Evolutionary conservation across 2,797 vertebrate species (phyloP).

Genomic region (Buceros bicornis): DNA sequence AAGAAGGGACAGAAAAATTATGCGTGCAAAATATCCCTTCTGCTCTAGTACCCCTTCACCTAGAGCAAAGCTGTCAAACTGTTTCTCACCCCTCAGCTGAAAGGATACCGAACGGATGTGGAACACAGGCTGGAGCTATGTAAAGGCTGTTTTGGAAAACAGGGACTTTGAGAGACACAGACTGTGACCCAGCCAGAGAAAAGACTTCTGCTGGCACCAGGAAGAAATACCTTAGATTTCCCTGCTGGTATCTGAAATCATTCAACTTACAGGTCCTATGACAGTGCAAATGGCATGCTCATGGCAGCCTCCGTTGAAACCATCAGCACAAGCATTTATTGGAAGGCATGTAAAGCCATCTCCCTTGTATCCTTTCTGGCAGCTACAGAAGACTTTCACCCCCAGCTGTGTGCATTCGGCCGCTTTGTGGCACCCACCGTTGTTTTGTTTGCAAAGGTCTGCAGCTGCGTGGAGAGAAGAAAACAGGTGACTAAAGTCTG

Average conservation of each 20-base stretch:
- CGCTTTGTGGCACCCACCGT: slow-evolving; percentile 87
- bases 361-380: slow-evolving; percentile 85
- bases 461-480: slow-evolving; percentile 77
- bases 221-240: not conserved
- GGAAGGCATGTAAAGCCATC: slow-evolving; percentile 88
- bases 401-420: slow-evolving; percentile 86
- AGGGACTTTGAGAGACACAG: not conserved
- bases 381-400: slow-evolving; percentile 87
- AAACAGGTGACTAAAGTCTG: not conserved
- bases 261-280: slow-evolving; percentile 87
- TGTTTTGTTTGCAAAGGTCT: slow-evolving; percentile 87
- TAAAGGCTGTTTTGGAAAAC: not conserved
- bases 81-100: not conserved
- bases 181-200: not conserved
- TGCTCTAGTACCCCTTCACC: not conserved
- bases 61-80: not conserved
- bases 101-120: not conserved
- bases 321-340: slow-evolving; percentile 85
- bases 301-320: slow-evolving; percentile 89
- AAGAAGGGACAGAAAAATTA: not conserved
- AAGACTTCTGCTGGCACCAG: not conserved
- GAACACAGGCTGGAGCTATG: not conserved
- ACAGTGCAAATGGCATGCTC: slow-evolving; percentile 91
- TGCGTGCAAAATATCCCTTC: fast-evolving
- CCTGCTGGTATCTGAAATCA: not conserved